Evolutionary conservation across 2,797 vertebrate genomes (phyloP).

Genomic region (Huso huso): DNA sequence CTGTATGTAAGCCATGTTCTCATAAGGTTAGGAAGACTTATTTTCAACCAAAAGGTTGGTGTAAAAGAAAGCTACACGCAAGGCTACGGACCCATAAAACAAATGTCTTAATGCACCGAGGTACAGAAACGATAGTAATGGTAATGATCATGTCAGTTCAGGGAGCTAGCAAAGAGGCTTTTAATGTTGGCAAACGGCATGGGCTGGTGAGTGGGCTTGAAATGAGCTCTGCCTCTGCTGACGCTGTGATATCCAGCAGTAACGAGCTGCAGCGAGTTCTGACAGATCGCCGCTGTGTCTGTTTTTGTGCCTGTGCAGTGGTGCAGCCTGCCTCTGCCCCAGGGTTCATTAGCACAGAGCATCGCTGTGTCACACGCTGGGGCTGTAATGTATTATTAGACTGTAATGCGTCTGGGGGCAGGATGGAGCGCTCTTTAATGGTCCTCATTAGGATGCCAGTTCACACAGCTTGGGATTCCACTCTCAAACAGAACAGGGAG

Average conservation of each 20-base stretch:
- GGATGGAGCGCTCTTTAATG: constrained; percentile 23
- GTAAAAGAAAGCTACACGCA: too few species aligned
- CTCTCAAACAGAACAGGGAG: neutral
- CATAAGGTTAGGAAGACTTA: too few species aligned
- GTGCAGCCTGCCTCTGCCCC: neutral
- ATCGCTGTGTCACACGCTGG: constrained; percentile 6
- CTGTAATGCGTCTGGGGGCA: neutral
- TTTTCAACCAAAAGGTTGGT: too few species aligned
- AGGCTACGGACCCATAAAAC: too few species aligned
- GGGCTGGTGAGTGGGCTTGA: constrained; percentile 5
- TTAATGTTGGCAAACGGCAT: constrained; percentile 5
- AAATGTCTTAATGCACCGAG: neutral
- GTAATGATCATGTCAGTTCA: neutral
- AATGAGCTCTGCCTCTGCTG: constrained; percentile 3
- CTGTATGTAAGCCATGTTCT: too few species aligned
- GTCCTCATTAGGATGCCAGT: constrained; percentile 28
- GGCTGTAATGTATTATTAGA: constrained; percentile 26
- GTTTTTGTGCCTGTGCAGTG: neutral
- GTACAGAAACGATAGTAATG: neutral
- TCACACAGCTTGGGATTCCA: constrained; percentile 17
- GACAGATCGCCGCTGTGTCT: neutral
- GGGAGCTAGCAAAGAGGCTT: neutral
- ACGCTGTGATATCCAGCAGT: neutral
- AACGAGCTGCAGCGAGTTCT: neutral
- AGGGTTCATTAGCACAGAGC: constrained; percentile 24